A percentile compares a stretch with the other conserved stretches of the same genome.
Evolutionary conservation across 2,888 invertebrate genomes (phyloP).

Genomic region (Epinotia brunnichana): DNA sequence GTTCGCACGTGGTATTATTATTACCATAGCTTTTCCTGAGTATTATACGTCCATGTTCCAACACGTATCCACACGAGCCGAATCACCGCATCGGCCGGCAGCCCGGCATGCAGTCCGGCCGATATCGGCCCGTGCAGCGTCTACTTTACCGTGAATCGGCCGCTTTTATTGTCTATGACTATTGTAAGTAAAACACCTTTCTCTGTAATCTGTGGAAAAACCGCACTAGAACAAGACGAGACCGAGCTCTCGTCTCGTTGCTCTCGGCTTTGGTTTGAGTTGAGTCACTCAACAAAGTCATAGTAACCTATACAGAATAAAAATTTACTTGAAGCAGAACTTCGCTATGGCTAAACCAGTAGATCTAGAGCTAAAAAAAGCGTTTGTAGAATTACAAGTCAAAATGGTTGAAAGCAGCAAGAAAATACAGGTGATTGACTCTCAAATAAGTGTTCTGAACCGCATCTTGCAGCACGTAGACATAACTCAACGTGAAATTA

Average conservation of each 20-base stretch:
- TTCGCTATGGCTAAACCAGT: slow-evolving; percentile 75
- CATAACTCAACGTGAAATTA: slow-evolving; percentile 87
- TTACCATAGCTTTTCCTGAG: too few species aligned
- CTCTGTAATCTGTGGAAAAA: too few species aligned
- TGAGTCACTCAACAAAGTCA: slow-evolving; percentile 1
- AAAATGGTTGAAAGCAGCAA: slow-evolving; percentile 92
- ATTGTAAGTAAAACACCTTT: too few species aligned
- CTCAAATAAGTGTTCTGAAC: slow-evolving; percentile 88
- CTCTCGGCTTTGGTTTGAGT: too few species aligned
- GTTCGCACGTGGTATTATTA: too few species aligned
- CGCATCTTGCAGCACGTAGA: slow-evolving; percentile 87
- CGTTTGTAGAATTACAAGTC: slow-evolving; percentile 91
- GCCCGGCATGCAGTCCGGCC: too few species aligned
- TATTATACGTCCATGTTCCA: too few species aligned
- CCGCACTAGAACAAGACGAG: not conserved
- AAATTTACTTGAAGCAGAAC: not conserved
- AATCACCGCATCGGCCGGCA: too few species aligned
- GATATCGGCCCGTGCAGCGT: too few species aligned
- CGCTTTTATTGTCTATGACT: slow-evolving; percentile 40
- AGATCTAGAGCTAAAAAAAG: slow-evolving; percentile 86
- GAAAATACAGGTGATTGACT: slow-evolving; percentile 90
- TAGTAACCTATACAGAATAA: slow-evolving; percentile 10
- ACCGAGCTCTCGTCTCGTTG: too few species aligned
- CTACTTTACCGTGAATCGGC: not conserved
- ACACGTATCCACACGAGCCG: too few species aligned